Base-by-base conservation (phyloP, 2,888 invertebrate species). In the Drosophila mimica region DNA sequence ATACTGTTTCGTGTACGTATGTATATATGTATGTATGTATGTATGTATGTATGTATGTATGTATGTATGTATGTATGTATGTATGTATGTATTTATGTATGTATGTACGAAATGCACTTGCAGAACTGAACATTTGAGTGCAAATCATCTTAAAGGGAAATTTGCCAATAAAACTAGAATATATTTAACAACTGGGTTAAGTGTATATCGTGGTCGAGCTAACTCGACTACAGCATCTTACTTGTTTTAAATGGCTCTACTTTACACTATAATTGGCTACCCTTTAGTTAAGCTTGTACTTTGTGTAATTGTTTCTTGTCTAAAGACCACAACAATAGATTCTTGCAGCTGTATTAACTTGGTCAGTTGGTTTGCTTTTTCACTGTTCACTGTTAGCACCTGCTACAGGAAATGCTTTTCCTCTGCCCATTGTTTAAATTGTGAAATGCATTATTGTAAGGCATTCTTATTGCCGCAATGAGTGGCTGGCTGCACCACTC, bases 401-500 rank as follows among this genome's bases (percentile, higher is more conserved):
- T 77, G 70, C 49, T 61, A 33, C n/a, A 28, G 77, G 53, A 74
- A 74, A 68, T 56, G 67, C 46, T 38, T 59, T 67, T 17, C 49
- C 28, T 31, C 34, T 40, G 51, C 48, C 28, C 64, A 66, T 70
- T 78, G 70, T 78, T 63, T 46, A 48, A 43, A 36, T 31, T 58
- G 57, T 57, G 56, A 43, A 61, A 70, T 60, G 54, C 63, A 74
- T 77, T 74, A 70, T 65, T 68, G 56, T 61, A 61, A 51, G 51
- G 52, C 67, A 61, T 58, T 57, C 59, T 53, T 71, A 48, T 73
- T 52, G 73, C 28, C 31, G 33, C n/a, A 62, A 33, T 62, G 57
- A 57, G 30, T 20, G 38, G 51, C 48, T 36, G 38, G 38, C 17
- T 20, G 46, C 46, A 46, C 20, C 33, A 51, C 28, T 13, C 20